Evolutionary conservation across 2,113 vertebrate genomes (phyloP), one percentile per base, ranked within the genome.

Genomic region (Silurus asotus): DNA sequence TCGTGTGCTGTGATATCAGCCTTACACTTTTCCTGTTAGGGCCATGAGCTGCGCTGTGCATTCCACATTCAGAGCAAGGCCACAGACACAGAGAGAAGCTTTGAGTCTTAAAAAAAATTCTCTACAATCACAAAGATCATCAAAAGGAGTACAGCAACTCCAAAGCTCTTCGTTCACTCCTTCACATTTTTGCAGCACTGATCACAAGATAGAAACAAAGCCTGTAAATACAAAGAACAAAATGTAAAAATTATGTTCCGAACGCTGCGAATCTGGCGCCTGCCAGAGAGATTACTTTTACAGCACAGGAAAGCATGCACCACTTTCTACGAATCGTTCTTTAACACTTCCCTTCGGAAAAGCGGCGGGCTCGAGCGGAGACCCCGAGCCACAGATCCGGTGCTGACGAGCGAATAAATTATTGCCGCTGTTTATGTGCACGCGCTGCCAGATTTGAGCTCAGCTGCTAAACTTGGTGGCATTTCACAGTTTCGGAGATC

Each of bases 11-110:
- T 83, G 65, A 81, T 74, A 51, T 20, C 78, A 58, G 91, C 92
- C 89, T 91, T 90, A 92, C 91, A 92, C 91, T 92, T 92, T 93
- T 95, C 94, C 93, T 94, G 93, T 93, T 91, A 88, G 90, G 90
- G 90, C 92, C 93, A 90, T 92, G 76, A 85, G 89, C 86, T 85
- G 89, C 90, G 90, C 89, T 89, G 82, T 88, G 90, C 92, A 94
- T 94, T 94, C 93, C 94, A 91, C 82, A 88, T 84, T 61, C 70
- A 70, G 89, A 70, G 88, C 90, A 90, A 91, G 89, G 88, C 83
- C 89, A 91, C 84, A 10, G 77, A 81, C 45, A 14, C 61, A 78
- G 86, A 65, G 70, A 78, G 75, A 56, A n/a, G 55, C 15, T 59
- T 65, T 8, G 8, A 45, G 65, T n/a, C 53, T 55, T 37, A n/a